A percentile compares a stretch with the other conserved stretches of the same genome.
These are phyloP conservation scores for Melanocharis versteri DNA, from an alignment of 2,113 vertebrate genomes.

Conservation along the genomic window DNA sequence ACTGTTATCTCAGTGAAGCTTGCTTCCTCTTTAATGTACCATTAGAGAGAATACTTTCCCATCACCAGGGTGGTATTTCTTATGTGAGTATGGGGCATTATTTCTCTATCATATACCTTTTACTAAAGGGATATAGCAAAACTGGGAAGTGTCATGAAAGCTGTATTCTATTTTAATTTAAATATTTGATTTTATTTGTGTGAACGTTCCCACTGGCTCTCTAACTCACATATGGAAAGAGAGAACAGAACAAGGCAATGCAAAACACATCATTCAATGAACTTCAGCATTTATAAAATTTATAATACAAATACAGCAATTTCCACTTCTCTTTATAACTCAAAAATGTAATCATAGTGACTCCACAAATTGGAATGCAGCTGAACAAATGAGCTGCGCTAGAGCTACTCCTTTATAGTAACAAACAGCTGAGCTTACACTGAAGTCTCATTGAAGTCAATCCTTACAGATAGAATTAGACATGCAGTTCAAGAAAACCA, in stretches of 20 bases:
- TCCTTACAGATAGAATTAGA: neutral
- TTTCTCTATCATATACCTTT: neutral
- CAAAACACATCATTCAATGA: neutral
- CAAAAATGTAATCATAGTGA: neutral
- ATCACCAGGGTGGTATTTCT: neutral
- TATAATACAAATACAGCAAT: neutral
- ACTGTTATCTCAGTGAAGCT: neutral
- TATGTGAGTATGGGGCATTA: neutral
- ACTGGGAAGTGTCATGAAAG: neutral
- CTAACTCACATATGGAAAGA: neutral
- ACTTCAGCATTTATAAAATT: neutral
- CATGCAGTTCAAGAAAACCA: neutral
- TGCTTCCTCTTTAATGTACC: neutral
- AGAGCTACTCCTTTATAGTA: neutral
- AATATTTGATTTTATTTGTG: neutral
- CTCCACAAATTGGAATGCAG: neutral
- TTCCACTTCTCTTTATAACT: neutral
- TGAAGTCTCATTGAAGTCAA: neutral
- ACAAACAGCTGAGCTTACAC: neutral
- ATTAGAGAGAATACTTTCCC: neutral
- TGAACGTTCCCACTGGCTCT: neutral
- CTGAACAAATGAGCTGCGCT: neutral
- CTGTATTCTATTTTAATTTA: neutral
- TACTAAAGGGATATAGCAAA: neutral
- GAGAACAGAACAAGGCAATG: neutral